phyloP scores from a whole-genome alignment of 2,888 invertebrate species.

The Timandra comae region DNA sequence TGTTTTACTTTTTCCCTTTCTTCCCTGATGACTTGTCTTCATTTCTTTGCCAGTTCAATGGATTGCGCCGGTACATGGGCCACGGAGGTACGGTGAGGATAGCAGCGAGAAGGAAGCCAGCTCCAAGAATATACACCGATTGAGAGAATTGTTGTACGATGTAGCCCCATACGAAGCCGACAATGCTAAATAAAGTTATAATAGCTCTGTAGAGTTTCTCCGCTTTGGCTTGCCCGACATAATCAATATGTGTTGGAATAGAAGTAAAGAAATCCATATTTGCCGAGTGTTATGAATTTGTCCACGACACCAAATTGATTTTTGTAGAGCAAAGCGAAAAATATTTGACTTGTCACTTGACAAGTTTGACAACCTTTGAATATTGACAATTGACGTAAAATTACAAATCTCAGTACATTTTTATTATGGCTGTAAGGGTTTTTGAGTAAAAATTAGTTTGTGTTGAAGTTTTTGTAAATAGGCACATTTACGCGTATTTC shows the following conservation, averaged over 20 bases:
- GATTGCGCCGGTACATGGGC: slow-evolving; percentile 94
- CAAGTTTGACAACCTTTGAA: slow-evolving; percentile 5
- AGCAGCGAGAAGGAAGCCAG: slow-evolving; percentile 91
- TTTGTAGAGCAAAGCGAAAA: slow-evolving; percentile 21
- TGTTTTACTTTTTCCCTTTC: slow-evolving; percentile 72
- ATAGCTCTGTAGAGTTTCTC: slow-evolving; percentile 93
- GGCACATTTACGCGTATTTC: no score
- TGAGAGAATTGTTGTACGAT: slow-evolving; percentile 97
- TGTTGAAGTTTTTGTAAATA: no score
- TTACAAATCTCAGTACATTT: no score
- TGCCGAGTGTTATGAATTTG: slow-evolving; percentile 3
- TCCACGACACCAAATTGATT: slow-evolving; percentile 18
- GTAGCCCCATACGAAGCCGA: slow-evolving; percentile 95
- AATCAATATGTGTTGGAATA: slow-evolving; percentile 80
- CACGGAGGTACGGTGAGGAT: slow-evolving; percentile 95
- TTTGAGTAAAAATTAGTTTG: no score
- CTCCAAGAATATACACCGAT: slow-evolving; percentile 94
- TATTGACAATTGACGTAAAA: slow-evolving; percentile 16
- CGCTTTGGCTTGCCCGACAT: slow-evolving; percentile 92
- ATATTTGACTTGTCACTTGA: slow-evolving; percentile 8
- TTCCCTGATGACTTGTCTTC: slow-evolving; percentile 68
- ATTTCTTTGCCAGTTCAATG: slow-evolving; percentile 88
- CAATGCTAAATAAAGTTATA: slow-evolving; percentile 92
- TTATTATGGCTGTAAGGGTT: no score
- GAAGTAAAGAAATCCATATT: slow-evolving; percentile 69